A percentile compares a stretch with the other conserved stretches of the same genome.
Evolutionary conservation across 2,888 invertebrate genomes (phyloP).

Genomic region (Drosophila anomalata): DNA sequence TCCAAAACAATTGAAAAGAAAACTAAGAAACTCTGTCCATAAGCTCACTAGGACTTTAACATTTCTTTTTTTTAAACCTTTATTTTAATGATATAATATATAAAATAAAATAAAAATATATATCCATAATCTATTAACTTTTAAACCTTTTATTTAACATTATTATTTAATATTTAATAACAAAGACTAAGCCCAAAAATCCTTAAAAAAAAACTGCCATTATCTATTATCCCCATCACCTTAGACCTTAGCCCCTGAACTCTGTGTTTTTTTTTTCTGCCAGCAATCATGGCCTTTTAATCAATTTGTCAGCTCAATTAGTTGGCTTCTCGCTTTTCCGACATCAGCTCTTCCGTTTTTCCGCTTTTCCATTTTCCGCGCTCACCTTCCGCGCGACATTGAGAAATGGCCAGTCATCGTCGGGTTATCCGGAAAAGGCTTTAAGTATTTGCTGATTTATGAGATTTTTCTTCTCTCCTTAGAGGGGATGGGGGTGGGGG

Average conservation of each 20-base stretch:
- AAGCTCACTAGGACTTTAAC: too few relatives aligned
- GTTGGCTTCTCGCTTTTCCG: not conserved
- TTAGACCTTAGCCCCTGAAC: not conserved
- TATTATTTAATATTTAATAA: too few relatives aligned
- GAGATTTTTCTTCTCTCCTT: slow-evolving; percentile 6
- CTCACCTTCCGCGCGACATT: slow-evolving; percentile 12
- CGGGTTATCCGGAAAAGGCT: slow-evolving; percentile 56
- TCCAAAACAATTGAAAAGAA: too few relatives aligned
- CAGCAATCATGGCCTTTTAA: slow-evolving; percentile 10
- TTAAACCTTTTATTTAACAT: too few relatives aligned
- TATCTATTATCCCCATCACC: not conserved
- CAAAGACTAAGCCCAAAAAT: not conserved
- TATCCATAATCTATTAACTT: too few relatives aligned
- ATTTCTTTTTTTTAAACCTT: too few relatives aligned
- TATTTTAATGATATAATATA: too few relatives aligned
- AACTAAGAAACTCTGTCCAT: too few relatives aligned
- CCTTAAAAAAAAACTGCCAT: not conserved
- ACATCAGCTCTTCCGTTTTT: not conserved
- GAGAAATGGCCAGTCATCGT: slow-evolving; percentile 43
- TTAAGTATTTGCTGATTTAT: slow-evolving; percentile 69
- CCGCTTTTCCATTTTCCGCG: slow-evolving; percentile 5
- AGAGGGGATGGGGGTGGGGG: not conserved
- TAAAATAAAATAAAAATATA: too few relatives aligned
- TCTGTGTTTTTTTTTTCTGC: not conserved
- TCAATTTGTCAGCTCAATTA: slow-evolving; percentile 22